These are phyloP conservation scores for Rhagoletis pomonella DNA, from an alignment of 1,140 invertebrate species.

Conservation along the genomic window DNA sequence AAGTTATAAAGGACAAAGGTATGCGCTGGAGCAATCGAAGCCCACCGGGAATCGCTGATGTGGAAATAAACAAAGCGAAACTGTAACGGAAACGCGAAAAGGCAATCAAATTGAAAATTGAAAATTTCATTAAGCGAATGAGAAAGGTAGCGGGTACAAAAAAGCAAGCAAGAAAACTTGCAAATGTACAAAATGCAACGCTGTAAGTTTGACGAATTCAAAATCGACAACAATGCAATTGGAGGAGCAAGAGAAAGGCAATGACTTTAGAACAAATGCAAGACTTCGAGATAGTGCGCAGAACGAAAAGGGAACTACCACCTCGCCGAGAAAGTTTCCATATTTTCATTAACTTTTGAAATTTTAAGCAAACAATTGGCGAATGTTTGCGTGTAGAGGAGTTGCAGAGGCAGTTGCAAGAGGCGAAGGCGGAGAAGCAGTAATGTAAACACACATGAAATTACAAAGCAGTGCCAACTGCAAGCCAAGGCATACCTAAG, in stretches of 20 bases:
- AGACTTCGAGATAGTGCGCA: too few relatives aligned
- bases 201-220: background rate
- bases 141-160: background rate
- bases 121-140: constrained; percentile 30
- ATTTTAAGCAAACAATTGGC: constrained; percentile 36
- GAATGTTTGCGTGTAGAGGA: background rate
- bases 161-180: background rate
- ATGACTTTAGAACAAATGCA: background rate
- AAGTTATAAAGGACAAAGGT: constrained; percentile 1
- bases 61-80: constrained; percentile 29
- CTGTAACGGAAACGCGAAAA: constrained; percentile 30
- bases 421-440: background rate
- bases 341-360: constrained; percentile 52
- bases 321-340: background rate
- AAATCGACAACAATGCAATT: background rate
- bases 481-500: background rate
- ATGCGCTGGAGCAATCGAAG: background rate
- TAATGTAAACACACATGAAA: background rate
- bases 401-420: background rate
- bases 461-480: background rate
- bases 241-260: background rate
- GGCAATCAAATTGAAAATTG: constrained; percentile 48
- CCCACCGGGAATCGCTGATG: constrained; percentile 4
- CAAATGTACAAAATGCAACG: constrained; percentile 1
- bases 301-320: background rate